Evolutionary conservation across 2,888 invertebrate species (phyloP), one percentile per base, ranked within the genome.

Genomic region (Gymnosoma rotundatum): DNA sequence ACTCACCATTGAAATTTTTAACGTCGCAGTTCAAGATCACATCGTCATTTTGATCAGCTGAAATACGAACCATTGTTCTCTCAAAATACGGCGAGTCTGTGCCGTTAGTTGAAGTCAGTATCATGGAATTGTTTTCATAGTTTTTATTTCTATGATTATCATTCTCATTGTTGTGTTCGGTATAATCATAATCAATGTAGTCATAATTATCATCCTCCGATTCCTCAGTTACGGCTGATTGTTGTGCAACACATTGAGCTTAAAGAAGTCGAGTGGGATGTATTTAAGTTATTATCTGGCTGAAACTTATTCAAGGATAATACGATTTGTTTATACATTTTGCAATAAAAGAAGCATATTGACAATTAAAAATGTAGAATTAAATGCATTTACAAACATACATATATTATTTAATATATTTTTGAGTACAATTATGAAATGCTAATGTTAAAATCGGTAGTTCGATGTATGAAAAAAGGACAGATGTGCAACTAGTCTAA

Each of bases 21-120:
- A 87, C 90, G 81, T 91, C 90, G 85, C 92, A 92, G 21, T 89
- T 88, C 9, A 92, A 82, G 5, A 88, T 81, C 14, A 90, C 88
- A 87, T 89, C 86, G 7, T 89, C 88, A 0, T 90, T 91, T 1
- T 88, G 88, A 52, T 86, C 87, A 3, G 89, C 90, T 16, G 88
- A 87, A 36, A 89, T 61, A 2, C 45, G 78, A 0, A 89, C 21
- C 1, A 89, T 87, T 0, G 85, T 9, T 10, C 79, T 73, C 60
- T 90, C 90, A 52, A 92, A 92, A 58, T 89, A 91, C 0, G 91
- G 88, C 6, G 88, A 88, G n/a, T 82, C 83, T 48, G 87, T 78
- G 32, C 61, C 69, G 8, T 38, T 58, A 14, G 61, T 16, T 67
- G 9, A 32, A 25, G 25, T 66, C 0, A 52, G 42, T 12, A 7